Conservation (phyloP, 2,888 invertebrate species). For the Neocrepidodera transversa region DNA sequence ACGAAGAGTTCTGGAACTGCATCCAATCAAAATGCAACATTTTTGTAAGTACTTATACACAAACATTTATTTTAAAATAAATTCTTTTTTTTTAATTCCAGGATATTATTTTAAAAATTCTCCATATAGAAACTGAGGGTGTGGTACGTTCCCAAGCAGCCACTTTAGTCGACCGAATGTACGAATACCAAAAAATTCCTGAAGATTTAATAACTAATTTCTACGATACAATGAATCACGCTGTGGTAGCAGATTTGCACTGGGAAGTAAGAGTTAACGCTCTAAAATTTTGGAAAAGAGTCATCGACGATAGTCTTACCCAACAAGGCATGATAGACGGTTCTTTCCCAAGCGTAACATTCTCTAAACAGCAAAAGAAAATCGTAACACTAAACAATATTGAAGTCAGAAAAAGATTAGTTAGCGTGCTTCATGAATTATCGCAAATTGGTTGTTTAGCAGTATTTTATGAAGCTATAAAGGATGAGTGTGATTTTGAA, state of each 20-base stretch:
- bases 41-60: constrained; percentile 32
- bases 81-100: constrained; percentile 48
- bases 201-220: constrained; percentile 62
- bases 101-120: constrained; percentile 64
- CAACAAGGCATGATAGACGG: constrained; percentile 88
- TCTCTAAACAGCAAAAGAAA: constrained; percentile 79
- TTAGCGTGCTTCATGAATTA: constrained; percentile 72
- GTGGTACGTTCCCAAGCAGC: constrained; percentile 79
- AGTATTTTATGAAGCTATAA: constrained; percentile 70
- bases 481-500: constrained; percentile 75
- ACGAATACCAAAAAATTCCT: constrained; percentile 69
- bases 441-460: constrained; percentile 74
- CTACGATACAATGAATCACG: constrained; percentile 70
- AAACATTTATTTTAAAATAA: background rate
- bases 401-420: constrained; percentile 71
- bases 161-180: constrained; percentile 70
- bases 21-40: constrained; percentile 59
- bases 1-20: constrained; percentile 72
- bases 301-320: constrained; percentile 69
- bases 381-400: constrained; percentile 75
- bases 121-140: constrained; percentile 76
- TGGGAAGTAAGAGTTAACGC: constrained; percentile 83
- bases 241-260: constrained; percentile 75
- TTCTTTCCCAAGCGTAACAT: constrained; percentile 78
- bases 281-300: constrained; percentile 74